Percentiles rank a stretch among this genome's conserved stretches.
Conservation (phyloP, 2,888 invertebrate genomes). For the Amphipoea oculea region DNA sequence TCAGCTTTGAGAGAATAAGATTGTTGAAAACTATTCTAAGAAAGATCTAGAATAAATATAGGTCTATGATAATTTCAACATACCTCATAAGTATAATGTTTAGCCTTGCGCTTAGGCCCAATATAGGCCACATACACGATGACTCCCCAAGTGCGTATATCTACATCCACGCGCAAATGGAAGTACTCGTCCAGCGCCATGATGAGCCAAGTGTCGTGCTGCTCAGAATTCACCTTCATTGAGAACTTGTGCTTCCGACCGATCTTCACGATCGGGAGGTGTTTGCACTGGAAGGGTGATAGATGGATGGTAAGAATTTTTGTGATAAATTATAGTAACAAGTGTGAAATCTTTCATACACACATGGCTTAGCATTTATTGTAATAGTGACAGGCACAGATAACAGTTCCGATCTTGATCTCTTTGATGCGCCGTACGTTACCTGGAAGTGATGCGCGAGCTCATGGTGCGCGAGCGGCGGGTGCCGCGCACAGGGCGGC, state of each 20-base stretch:
- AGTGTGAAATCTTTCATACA: not conserved
- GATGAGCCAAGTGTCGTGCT: slow-evolving; percentile 83
- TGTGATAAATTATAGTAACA: not conserved
- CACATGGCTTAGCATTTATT: not conserved
- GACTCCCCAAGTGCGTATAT: slow-evolving; percentile 81
- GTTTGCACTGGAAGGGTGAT: slow-evolving; percentile 73
- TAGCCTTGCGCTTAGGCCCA: slow-evolving; percentile 83
- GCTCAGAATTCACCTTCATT: slow-evolving; percentile 80
- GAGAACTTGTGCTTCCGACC: slow-evolving; percentile 80
- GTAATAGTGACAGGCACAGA: not conserved
- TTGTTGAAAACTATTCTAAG: not conserved
- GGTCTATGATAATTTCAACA: not conserved
- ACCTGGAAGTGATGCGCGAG: slow-evolving; percentile 76
- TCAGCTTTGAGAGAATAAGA: not conserved
- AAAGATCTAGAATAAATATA: not conserved
- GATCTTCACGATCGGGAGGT: slow-evolving; percentile 78
- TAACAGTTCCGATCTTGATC: not conserved
- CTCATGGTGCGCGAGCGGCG: slow-evolving; percentile 71
- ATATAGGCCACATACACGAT: slow-evolving; percentile 83
- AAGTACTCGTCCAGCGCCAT: slow-evolving; percentile 81
- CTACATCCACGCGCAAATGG: slow-evolving; percentile 82
- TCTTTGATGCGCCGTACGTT: slow-evolving; percentile 58
- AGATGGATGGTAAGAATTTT: not conserved
- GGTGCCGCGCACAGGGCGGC: slow-evolving; percentile 76
- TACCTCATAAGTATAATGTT: slow-evolving; percentile 82